Conservation (phyloP, 2,888 invertebrate species). For the Neoascia interrupta region DNA sequence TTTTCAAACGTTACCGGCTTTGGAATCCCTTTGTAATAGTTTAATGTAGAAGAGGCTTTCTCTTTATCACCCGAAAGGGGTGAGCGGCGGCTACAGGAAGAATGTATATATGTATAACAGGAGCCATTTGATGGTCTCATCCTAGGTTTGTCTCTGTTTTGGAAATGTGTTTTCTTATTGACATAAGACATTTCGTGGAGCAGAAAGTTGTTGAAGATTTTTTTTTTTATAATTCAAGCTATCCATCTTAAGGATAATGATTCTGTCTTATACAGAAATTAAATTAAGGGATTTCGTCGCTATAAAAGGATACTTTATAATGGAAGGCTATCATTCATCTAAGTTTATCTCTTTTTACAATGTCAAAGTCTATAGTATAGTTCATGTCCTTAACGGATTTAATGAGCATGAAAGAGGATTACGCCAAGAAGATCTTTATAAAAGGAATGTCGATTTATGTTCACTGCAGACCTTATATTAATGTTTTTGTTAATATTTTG, state of each 20-base stretch:
- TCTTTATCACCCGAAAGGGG: constrained; percentile 14
- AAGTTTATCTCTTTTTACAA: constrained; percentile 53
- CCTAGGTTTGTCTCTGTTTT: constrained; percentile 1
- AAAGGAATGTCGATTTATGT: background rate
- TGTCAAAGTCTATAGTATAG: constrained; percentile 41
- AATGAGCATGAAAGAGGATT: constrained; percentile 60
- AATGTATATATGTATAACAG: background rate
- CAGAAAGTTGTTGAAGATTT: background rate
- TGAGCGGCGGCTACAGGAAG: background rate
- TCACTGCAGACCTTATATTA: too few relatives aligned
- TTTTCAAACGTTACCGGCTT: constrained; percentile 46
- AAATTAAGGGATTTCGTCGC: constrained; percentile 24
- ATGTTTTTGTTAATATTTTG: too few relatives aligned
- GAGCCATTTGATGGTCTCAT: constrained; percentile 11
- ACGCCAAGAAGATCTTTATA: constrained; percentile 10
- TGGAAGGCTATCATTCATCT: constrained; percentile 48
- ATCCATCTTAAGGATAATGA: constrained; percentile 44
- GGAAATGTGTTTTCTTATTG: constrained; percentile 23
- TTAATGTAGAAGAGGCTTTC: constrained; percentile 50
- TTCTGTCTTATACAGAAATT: constrained; percentile 36
- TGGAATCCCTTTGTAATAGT: constrained; percentile 48
- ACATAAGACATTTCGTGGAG: constrained; percentile 18
- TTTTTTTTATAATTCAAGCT: constrained; percentile 16
- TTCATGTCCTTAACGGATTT: constrained; percentile 44
- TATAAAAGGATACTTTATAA: constrained; percentile 33